These are phyloP conservation scores for Seriola rivoliana DNA, from an alignment of 2,113 vertebrate genomes.

Conservation along the genomic window DNA sequence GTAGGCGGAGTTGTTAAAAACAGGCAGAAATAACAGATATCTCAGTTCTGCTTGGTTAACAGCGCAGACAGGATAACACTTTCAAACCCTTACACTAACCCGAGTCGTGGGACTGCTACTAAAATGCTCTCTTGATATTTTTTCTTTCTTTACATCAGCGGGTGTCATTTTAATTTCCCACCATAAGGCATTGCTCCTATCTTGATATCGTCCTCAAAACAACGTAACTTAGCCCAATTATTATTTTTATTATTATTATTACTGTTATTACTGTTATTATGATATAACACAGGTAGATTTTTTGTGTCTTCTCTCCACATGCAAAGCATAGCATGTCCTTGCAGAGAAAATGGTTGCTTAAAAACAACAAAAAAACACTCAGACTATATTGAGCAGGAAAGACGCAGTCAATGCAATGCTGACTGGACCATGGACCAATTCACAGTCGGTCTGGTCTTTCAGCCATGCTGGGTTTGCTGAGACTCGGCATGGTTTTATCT, in stretches of 20 bases:
- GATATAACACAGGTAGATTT: not conserved
- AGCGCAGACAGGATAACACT: not conserved
- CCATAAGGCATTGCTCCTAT: not conserved
- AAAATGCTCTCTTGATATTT: not conserved
- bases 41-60: slow-evolving; percentile 11
- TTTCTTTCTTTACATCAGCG: not conserved
- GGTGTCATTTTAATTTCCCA: not conserved
- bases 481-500: slow-evolving; percentile 45
- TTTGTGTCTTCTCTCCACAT: not conserved
- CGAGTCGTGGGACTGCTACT: not conserved
- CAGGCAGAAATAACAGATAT: not conserved
- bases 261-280: not conserved
- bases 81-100: not conserved
- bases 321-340: not conserved
- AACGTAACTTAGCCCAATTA: not conserved
- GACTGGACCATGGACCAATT: slow-evolving; percentile 31
- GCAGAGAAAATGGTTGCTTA: slow-evolving; percentile 25
- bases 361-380: too few relatives aligned
- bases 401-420: slow-evolving; percentile 18
- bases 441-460: slow-evolving; percentile 14
- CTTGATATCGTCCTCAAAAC: not conserved
- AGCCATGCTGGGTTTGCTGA: slow-evolving; percentile 34
- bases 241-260: too few relatives aligned
- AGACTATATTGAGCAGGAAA: slow-evolving; percentile 6
- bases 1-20: slow-evolving; percentile 24